Base-by-base conservation (phyloP, 2,888 invertebrate genomes). In the Hanleya hanleyi region DNA sequence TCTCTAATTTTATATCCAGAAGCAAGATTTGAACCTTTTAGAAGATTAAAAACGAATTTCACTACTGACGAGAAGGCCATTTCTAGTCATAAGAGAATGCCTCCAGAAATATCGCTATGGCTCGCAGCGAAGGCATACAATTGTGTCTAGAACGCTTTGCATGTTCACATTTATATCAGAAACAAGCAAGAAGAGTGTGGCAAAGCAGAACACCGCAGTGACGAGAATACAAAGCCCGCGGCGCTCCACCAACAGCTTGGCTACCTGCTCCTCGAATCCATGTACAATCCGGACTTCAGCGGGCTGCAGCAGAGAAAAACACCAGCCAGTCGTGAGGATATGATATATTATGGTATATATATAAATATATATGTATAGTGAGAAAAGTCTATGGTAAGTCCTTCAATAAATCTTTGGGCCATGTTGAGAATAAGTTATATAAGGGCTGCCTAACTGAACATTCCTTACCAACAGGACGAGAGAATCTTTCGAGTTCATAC, bases 211-310 rank as follows among this genome's bases (percentile, higher is more conserved):
- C 1, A 29, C 22, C 15, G 57, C 57, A 57, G 57, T 29, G 2
- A 57, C 22, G 22, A 57, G 5, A 57, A 57, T 57, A 57, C 57
- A 57, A 57, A 57, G 57, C 57, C 57, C 57, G 57, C 57, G 57
- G 57, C 57, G 57, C 57, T 57, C 57, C 22, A 32, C 57, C 57
- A 4, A 15, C 57, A 57, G 57, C 57, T 29, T 22, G 26, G 57
- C 57, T 57, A 57, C 57, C 57, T 57, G 57, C 26, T 57, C 57
- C 29, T 32, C 57, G 9, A 22, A 57, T 1, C 57, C 57, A 12
- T 22, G 26, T 15, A 4, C 4, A 15, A 22, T 22, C 7, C 18
- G 57, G 26, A 15, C 57, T 15, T 57, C 57, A 29, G 26, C 26
- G 18, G 7, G 57, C 57, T 57, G 29, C 57, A 57, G 57, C 57